Percentiles rank a stretch among this genome's conserved stretches.
Conservation (phyloP, 2,113 vertebrate species). For the Triplophysa dalaica region DNA sequence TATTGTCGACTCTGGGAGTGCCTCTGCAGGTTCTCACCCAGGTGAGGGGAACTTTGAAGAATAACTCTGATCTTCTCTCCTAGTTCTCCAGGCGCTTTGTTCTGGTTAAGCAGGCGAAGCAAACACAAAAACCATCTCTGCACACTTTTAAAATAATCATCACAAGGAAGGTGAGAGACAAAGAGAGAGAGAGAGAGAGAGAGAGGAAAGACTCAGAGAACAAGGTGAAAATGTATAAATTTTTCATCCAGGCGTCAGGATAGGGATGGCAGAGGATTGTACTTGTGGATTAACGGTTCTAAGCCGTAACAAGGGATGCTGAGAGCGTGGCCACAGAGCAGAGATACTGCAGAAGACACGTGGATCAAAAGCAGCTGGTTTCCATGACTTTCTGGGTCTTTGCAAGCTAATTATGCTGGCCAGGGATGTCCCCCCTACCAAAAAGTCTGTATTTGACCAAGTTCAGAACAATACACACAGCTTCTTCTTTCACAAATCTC, state of each 20-base stretch:
- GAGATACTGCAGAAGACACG: constrained; percentile 44
- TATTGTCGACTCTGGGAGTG: constrained; percentile 71
- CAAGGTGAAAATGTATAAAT: constrained; percentile 70
- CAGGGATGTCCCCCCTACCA: constrained; percentile 30
- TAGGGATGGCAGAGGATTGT: constrained; percentile 67
- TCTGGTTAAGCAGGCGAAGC: constrained; percentile 58
- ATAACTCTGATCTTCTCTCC: constrained; percentile 50
- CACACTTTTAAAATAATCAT: constrained; percentile 71
- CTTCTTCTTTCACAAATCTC: constrained; percentile 25
- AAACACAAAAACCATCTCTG: constrained; percentile 67
- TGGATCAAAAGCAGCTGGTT: constrained; percentile 57
- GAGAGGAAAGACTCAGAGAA: constrained; percentile 59
- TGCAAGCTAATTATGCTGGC: constrained; percentile 53
- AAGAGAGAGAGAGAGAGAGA: constrained; percentile 54
- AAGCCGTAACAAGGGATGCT: constrained; percentile 64
- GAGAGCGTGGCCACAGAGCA: constrained; percentile 52
- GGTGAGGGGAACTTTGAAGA: constrained; percentile 52
- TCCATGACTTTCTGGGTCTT: constrained; percentile 55
- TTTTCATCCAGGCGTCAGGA: constrained; percentile 69
- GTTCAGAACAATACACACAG: constrained; percentile 43
- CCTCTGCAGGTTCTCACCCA: constrained; percentile 59
- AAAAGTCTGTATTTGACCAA: constrained; percentile 38
- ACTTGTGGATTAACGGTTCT: constrained; percentile 68
- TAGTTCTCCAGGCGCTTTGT: constrained; percentile 60
- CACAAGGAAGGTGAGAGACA: constrained; percentile 63